Evolutionary conservation across 2,888 invertebrate genomes (phyloP).

Genomic region (Patella ulyssiponensis): DNA sequence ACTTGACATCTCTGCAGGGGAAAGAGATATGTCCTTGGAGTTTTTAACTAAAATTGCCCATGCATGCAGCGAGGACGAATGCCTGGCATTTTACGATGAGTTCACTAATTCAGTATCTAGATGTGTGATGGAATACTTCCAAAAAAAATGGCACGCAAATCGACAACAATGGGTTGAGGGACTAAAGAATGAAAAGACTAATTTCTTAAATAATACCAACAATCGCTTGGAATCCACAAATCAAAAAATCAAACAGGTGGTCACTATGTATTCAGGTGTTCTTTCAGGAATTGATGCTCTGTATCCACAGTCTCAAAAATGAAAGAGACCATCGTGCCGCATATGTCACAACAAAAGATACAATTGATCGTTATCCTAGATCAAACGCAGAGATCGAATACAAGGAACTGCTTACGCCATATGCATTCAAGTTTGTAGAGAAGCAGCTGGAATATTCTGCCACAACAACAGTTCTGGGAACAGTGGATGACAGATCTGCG

Average conservation of each 20-base stretch:
- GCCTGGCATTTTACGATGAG: background rate
- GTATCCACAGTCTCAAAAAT: constrained; percentile 19
- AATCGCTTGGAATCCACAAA: constrained; percentile 33
- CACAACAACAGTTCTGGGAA: background rate
- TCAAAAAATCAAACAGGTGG: constrained; percentile 28
- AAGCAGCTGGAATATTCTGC: constrained; percentile 18
- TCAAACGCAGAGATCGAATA: background rate
- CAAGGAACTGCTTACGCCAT: constrained; percentile 22
- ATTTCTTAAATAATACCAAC: constrained; percentile 27
- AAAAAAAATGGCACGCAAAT: constrained; percentile 33
- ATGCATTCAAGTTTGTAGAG: constrained; percentile 16
- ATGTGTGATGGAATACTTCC: constrained; percentile 26
- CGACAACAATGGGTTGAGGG: constrained; percentile 34
- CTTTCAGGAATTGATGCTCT: constrained; percentile 24
- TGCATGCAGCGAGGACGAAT: constrained; percentile 22
- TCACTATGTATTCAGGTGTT: constrained; percentile 18
- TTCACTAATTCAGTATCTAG: constrained; percentile 1
- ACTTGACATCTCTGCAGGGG: constrained; percentile 20
- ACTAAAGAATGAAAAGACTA: constrained; percentile 16
- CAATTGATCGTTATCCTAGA: background rate
- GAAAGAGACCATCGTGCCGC: no score
- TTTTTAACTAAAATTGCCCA: constrained; percentile 28
- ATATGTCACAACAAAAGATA: no score
- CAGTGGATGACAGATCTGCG: constrained; percentile 12
- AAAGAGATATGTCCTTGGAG: constrained; percentile 22